phyloP scores from a whole-genome alignment of 2,888 invertebrate genomes.

The Orthosia cruda region DNA sequence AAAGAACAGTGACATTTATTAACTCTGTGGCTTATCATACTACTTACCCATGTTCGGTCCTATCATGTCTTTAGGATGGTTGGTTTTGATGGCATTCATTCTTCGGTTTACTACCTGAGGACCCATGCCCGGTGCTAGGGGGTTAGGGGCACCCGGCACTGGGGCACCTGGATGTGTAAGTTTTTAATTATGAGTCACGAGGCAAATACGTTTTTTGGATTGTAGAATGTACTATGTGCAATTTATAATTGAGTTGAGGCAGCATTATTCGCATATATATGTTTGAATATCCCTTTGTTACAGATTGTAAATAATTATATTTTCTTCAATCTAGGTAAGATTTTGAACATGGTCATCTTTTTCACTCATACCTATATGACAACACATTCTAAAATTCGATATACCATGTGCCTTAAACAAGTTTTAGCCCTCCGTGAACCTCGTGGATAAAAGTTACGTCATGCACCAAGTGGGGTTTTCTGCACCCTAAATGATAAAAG shows the following conservation, averaged over 20 bases:
- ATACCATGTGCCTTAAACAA: too few relatives aligned
- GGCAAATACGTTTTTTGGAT: not conserved
- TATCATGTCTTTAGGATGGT: conserved; percentile 96
- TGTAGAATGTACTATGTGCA: not conserved
- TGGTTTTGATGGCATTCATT: conserved; percentile 97
- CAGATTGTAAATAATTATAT: too few relatives aligned
- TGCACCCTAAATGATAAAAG: too few relatives aligned
- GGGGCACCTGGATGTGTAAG: conserved; percentile 69
- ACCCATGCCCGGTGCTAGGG: conserved; percentile 89
- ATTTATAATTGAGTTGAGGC: too few relatives aligned
- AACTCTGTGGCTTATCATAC: conserved; percentile 19
- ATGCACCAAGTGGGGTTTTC: too few relatives aligned
- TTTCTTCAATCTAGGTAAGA: too few relatives aligned
- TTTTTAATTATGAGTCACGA: not conserved
- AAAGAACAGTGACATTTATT: conserved; percentile 23
- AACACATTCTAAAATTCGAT: too few relatives aligned
- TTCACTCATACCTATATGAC: too few relatives aligned
- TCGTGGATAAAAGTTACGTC: too few relatives aligned
- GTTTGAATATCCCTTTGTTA: too few relatives aligned
- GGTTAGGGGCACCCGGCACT: conserved; percentile 86
- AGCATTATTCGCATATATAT: not conserved
- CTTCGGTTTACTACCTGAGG: conserved; percentile 93
- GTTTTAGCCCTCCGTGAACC: too few relatives aligned
- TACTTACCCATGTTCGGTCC: conserved; percentile 95
- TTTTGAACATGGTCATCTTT: too few relatives aligned